A percentile compares a stretch with the other conserved stretches of the same genome.
These are phyloP conservation scores for Chloroceryle aenea DNA, from an alignment of 2,113 vertebrate genomes.

Conservation along the genomic window DNA sequence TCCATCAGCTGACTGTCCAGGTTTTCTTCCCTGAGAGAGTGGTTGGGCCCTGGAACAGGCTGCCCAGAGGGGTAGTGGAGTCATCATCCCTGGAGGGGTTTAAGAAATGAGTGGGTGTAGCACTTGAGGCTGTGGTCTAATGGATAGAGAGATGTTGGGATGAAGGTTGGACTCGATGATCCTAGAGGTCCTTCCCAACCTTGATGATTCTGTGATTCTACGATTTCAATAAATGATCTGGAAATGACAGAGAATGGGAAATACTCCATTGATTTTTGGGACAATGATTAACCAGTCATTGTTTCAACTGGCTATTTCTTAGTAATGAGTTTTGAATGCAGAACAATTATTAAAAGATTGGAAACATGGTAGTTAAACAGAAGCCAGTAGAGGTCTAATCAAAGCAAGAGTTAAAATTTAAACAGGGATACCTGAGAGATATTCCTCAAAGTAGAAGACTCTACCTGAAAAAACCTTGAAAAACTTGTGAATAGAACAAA, in stretches of 20 bases:
- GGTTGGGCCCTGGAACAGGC: too few species aligned
- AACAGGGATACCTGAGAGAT: background rate
- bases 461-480: background rate
- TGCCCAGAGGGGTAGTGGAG: too few species aligned
- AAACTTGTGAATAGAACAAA: background rate
- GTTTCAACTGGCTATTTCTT: slow-evolving; percentile 6
- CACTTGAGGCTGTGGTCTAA: too few species aligned
- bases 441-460: background rate
- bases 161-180: too few species aligned
- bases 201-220: too few species aligned
- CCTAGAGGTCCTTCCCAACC: too few species aligned
- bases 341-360: background rate
- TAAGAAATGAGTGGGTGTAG: too few species aligned
- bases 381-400: background rate
- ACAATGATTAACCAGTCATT: background rate
- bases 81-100: too few species aligned
- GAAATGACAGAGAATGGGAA: background rate
- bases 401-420: background rate
- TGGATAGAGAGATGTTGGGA: too few species aligned
- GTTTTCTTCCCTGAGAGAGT: background rate
- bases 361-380: background rate
- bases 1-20: background rate
- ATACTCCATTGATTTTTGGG: background rate
- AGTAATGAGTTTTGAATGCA: background rate
- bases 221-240: background rate